phyloP scores from a whole-genome alignment of 1,140 invertebrate genomes.

The Phocides pigmalion region DNA sequence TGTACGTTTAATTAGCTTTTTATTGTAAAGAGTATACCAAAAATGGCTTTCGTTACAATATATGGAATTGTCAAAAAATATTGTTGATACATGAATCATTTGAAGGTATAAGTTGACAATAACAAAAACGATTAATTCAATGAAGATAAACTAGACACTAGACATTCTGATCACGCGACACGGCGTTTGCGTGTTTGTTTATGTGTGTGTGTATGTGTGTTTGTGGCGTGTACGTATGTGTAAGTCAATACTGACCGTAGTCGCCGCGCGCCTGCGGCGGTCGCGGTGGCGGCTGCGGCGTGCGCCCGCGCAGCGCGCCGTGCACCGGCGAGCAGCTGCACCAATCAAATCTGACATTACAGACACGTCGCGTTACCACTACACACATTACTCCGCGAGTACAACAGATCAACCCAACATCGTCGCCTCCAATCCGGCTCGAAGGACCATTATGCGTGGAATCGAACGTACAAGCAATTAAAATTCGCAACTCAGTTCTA shows the following conservation, averaged over 20 bases:
- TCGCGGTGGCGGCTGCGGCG: constrained; percentile 88
- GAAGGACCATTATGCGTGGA: neutral
- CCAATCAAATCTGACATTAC: constrained; percentile 78
- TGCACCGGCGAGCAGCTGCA: constrained; percentile 86
- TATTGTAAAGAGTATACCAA: too few relatives aligned
- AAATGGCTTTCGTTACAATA: too few relatives aligned
- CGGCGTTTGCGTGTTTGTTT: constrained; percentile 11
- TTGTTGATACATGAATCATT: too few relatives aligned
- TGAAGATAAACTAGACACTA: too few relatives aligned
- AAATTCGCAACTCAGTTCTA: too few relatives aligned
- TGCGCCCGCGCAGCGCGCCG: constrained; percentile 87
- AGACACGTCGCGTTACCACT: constrained; percentile 51
- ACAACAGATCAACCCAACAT: neutral
- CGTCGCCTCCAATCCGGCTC: neutral
- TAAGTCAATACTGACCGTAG: constrained; percentile 89
- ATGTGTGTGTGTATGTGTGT: constrained; percentile 5
- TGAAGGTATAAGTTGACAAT: too few relatives aligned
- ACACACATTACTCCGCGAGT: neutral
- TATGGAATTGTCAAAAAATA: too few relatives aligned
- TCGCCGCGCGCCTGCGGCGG: constrained; percentile 92
- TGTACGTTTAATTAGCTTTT: too few relatives aligned
- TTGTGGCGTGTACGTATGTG: neutral
- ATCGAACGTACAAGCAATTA: too few relatives aligned
- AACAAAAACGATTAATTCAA: too few relatives aligned
- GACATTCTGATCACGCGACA: too few relatives aligned